These are phyloP conservation scores for Amniataba percoides DNA, from an alignment of 2,797 vertebrate genomes.

Conservation along the genomic window DNA sequence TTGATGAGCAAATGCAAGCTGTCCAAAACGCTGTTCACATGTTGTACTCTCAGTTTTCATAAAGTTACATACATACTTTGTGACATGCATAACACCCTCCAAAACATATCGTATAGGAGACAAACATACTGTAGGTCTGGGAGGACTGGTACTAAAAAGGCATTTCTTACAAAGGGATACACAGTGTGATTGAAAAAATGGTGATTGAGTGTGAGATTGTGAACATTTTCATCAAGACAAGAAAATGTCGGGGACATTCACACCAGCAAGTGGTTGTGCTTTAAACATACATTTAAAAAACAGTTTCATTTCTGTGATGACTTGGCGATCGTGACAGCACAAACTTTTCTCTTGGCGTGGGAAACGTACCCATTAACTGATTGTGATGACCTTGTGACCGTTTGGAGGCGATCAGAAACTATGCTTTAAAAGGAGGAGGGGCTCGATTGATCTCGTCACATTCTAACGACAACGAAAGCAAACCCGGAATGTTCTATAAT, in stretches of 20 bases:
- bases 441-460: constrained; percentile 59
- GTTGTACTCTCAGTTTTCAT: constrained; percentile 61
- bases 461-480: constrained; percentile 67
- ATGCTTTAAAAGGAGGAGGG: constrained; percentile 78
- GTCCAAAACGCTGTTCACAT: constrained; percentile 47
- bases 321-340: constrained; percentile 53
- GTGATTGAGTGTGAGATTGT: constrained; percentile 47
- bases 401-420: constrained; percentile 44
- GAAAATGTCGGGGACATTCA: constrained; percentile 55
- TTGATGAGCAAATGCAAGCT: constrained; percentile 8
- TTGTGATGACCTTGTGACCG: constrained; percentile 30
- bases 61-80: constrained; percentile 64
- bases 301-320: constrained; percentile 35
- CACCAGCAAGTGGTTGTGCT: constrained; percentile 69
- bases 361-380: constrained; percentile 41
- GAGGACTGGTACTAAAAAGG: constrained; percentile 60
- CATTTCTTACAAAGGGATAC: constrained; percentile 66
- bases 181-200: constrained; percentile 39
- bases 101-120: constrained; percentile 55
- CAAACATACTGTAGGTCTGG: constrained; percentile 45
- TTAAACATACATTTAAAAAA: constrained; percentile 58
- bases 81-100: constrained; percentile 78
- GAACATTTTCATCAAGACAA: constrained; percentile 58
- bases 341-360: constrained; percentile 46
- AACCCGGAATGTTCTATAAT: constrained; percentile 83